Percentiles rank a stretch among this genome's conserved stretches.
These are phyloP conservation scores for Magallana angulata DNA, from an alignment of 1,140 invertebrate genomes.

Conservation along the genomic window DNA sequence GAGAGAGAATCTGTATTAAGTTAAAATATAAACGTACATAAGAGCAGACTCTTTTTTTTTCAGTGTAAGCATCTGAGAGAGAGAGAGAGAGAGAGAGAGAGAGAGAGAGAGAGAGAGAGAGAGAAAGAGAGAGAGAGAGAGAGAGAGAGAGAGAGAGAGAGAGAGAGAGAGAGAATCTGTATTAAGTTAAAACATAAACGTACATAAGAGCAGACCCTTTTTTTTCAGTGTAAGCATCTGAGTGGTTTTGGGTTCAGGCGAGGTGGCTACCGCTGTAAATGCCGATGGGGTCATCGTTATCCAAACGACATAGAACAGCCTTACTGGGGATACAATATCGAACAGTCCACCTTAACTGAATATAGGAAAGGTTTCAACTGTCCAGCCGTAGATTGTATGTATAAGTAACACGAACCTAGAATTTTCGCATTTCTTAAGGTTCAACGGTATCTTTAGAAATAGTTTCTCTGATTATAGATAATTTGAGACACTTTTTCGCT, in stretches of 20 bases:
- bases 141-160: no score
- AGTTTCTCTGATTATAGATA: neutral
- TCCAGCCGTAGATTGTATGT: constrained; percentile 93
- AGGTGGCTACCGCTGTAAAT: constrained; percentile 94
- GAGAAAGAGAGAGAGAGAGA: no score
- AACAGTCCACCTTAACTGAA: constrained; percentile 92
- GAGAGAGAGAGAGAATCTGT: no score
- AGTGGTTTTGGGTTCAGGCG: constrained; percentile 94
- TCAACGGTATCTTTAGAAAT: neutral
- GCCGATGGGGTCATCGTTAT: constrained; percentile 91
- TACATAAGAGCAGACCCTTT: neutral
- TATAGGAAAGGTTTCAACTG: constrained; percentile 96
- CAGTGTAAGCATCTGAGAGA: no score
- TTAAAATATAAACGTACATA: no score
- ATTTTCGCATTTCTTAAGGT: neutral
- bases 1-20: no score
- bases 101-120: no score
- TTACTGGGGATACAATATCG: constrained; percentile 92
- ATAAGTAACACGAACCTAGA: neutral
- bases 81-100: no score
- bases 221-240: constrained; percentile 92
- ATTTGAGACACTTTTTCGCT: neutral
- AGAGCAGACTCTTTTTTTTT: constrained; percentile 59
- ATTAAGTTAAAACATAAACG: no score
- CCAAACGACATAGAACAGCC: constrained; percentile 89